Evolutionary conservation across 1,140 invertebrate species (phyloP).

Genomic region (Frieseomelitta varia): DNA sequence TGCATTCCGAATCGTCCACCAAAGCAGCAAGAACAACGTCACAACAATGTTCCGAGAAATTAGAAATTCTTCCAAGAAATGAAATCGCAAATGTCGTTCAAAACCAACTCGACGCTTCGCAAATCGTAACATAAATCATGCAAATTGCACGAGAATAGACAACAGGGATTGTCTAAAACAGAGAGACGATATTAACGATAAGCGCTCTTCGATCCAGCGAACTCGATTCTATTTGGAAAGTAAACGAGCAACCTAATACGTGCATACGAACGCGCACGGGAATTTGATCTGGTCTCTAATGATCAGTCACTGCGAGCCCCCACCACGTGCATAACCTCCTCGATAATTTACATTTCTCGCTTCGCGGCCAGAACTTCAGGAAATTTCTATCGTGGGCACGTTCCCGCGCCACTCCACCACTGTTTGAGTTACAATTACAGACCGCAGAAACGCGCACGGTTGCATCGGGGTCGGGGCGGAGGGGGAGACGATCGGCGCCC

Average conservation of each 20-base stretch:
- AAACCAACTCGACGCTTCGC: too few relatives aligned
- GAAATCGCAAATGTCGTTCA: too few relatives aligned
- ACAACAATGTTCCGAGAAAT: too few relatives aligned
- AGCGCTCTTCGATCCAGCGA: background rate
- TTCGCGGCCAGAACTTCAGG: constrained; percentile 18
- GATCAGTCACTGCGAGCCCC: background rate
- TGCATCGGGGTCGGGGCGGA: background rate
- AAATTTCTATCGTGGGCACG: constrained; percentile 18
- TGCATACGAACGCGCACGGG: background rate
- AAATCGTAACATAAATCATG: too few relatives aligned
- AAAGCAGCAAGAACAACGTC: too few relatives aligned
- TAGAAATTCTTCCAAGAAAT: too few relatives aligned
- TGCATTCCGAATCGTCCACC: too few relatives aligned
- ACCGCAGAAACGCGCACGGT: constrained; percentile 20
- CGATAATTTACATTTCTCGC: constrained; percentile 34
- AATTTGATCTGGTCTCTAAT: constrained; percentile 33
- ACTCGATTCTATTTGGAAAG: constrained; percentile 5
- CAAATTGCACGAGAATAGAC: background rate
- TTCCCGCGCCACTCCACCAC: background rate
- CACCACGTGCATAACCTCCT: background rate
- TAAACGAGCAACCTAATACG: constrained; percentile 23
- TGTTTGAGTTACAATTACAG: constrained; percentile 58
- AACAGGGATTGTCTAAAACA: background rate
- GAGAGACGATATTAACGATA: background rate
- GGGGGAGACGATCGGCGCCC: background rate